A percentile compares a stretch with the other conserved stretches of the same genome.
phyloP scores from a whole-genome alignment of 53 echinoderm and acorn worm species.

The Holothuria leucospilota region DNA sequence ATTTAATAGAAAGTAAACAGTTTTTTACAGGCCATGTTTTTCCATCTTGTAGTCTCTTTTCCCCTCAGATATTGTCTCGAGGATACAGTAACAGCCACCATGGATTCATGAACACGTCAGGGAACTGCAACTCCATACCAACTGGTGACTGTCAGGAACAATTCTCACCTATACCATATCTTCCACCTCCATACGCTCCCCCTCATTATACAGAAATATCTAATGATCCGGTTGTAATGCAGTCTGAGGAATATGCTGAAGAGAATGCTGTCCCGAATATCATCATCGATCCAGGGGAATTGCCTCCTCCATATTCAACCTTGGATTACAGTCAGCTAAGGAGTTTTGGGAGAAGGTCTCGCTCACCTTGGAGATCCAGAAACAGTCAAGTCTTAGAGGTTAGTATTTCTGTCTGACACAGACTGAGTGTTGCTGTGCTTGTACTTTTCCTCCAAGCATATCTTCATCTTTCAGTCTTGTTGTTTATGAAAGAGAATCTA shows the following conservation, averaged over 20 bases:
- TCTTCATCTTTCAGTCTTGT: too few relatives aligned
- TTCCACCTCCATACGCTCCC: conserved; percentile 43
- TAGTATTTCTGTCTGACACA: background rate
- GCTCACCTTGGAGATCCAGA: background rate
- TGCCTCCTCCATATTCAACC: conserved; percentile 52
- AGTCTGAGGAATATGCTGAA: conserved; percentile 28
- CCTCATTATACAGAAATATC: conserved; percentile 50
- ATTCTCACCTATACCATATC: conserved; percentile 37
- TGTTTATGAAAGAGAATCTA: too few relatives aligned
- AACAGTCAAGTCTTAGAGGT: conserved; percentile 34
- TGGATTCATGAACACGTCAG: conserved; percentile 11
- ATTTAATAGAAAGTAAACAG: too few relatives aligned
- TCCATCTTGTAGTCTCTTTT: background rate
- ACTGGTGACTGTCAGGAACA: conserved; percentile 26
- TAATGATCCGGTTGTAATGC: conserved; percentile 39
- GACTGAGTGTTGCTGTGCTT: too few relatives aligned
- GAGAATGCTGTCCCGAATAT: conserved; percentile 31
- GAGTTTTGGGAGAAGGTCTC: conserved; percentile 14
- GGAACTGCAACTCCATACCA: conserved; percentile 3
- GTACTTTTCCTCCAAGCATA: too few relatives aligned
- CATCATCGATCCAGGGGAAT: conserved; percentile 38
- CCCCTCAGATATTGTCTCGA: conserved; percentile 3
- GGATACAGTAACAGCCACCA: conserved; percentile 13
- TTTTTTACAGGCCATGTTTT: too few relatives aligned
- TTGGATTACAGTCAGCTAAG: conserved; percentile 9